Evolutionary conservation across 2,888 invertebrate species (phyloP).

Genomic region (Allophyes oxyacanthae): DNA sequence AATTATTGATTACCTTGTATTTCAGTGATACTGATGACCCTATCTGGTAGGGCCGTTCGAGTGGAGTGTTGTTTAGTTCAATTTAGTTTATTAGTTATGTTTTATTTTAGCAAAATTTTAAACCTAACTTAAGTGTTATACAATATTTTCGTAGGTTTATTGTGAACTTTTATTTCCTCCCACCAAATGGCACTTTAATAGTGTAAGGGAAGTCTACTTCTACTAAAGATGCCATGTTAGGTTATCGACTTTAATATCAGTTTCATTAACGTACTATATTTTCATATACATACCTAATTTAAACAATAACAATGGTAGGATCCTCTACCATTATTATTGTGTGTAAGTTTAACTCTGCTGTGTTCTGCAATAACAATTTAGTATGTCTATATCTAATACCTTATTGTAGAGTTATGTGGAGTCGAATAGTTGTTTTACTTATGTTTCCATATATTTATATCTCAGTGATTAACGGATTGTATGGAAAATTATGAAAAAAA

Average conservation of each 20-base stretch:
- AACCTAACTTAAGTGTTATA: conserved; percentile 88
- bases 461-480: conserved; percentile 77
- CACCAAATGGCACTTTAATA: conserved; percentile 85
- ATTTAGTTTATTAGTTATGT: conserved; percentile 90
- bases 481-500: conserved; percentile 55
- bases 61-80: conserved; percentile 89
- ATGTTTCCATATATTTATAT: conserved; percentile 64
- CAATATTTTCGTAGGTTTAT: conserved; percentile 87
- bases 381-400: conserved; percentile 79
- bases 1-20: conserved; percentile 82
- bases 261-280: conserved; percentile 69
- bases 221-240: conserved; percentile 79
- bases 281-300: conserved; percentile 68
- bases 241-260: conserved; percentile 76
- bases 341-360: conserved; percentile 84
- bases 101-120: conserved; percentile 90
- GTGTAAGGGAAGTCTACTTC: conserved; percentile 65
- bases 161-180: conserved; percentile 85
- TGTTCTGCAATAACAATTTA: conserved; percentile 88
- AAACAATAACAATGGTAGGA: conserved; percentile 78
- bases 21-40: conserved; percentile 85
- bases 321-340: conserved; percentile 77
- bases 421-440: conserved; percentile 65
- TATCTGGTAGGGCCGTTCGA: conserved; percentile 83
- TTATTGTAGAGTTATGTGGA: conserved; percentile 75